Evolutionary conservation across 2,113 vertebrate genomes (phyloP), one percentile per base, ranked within the genome.

Genomic region (Epinephelus moara): DNA sequence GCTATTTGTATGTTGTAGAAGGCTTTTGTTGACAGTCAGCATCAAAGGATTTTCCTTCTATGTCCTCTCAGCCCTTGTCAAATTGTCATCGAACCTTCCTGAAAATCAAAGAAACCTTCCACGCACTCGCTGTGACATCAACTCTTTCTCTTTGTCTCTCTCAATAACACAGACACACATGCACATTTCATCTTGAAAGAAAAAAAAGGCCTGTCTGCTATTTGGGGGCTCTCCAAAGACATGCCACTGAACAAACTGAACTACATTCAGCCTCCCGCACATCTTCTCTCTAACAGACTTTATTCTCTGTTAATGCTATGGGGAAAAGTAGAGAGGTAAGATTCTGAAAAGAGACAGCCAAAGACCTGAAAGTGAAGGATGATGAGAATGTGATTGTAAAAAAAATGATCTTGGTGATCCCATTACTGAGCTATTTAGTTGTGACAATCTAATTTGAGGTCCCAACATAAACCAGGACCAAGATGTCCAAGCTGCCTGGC

Each of bases 101-200:
- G 72, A 84, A 86, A 92, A 90, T 90, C 87, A 93, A 89, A 92
- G 89, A 78, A 87, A 73, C 70, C 79, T 90, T 92, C 71, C 61
- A 74, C 78, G 55, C 69, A 84, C 60, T 82, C 53, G 76, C 70
- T 84, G 68, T 70, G 86, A 85, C 88, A 91, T 85, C 85, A 86
- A 49, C 85, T 86, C 82, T 45, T 45, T 67, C 66, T 81, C 69
- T 81, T 55, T 88, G 75, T 90, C 72, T 83, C 63, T 72, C 72
- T 74, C 75, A 85, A 66, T 83, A 89, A 88, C 84, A 82, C 57
- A 87, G 78, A 75, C 82, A 85, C 76, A 66, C 71, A 73, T 80
- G 61, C 74, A 72, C 49, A 84, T 85, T 88, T 86, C 70, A 86
- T 84, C 85, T 92, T 81, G 57, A 88, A 82, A 89, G 78, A 50